A percentile compares a stretch with the other conserved stretches of the same genome.
Evolutionary conservation across 2,888 invertebrate genomes (phyloP).

Genomic region (Chrysomela aeneicollis): DNA sequence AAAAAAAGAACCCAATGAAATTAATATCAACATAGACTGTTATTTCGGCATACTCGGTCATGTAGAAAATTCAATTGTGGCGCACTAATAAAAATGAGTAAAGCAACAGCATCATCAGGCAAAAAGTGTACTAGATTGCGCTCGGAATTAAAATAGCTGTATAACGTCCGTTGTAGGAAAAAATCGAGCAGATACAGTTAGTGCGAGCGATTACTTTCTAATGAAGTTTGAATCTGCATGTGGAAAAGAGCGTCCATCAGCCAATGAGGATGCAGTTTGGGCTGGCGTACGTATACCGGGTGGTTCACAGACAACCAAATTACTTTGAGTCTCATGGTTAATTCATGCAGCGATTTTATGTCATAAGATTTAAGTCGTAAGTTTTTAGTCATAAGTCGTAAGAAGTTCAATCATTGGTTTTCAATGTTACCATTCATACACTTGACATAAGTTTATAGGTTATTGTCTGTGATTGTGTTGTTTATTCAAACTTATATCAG

Average conservation of each 20-base stretch:
- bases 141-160: constrained; percentile 51
- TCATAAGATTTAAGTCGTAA: too few species aligned
- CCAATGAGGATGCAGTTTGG: constrained; percentile 39
- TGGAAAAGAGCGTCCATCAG: constrained; percentile 41
- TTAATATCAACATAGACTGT: too few species aligned
- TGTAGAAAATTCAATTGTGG: constrained; percentile 21
- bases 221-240: constrained; percentile 53
- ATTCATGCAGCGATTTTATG: background rate
- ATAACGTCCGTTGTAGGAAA: constrained; percentile 41
- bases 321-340: too few species aligned
- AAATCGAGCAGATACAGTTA: constrained; percentile 49
- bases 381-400: too few species aligned
- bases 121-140: constrained; percentile 51
- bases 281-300: constrained; percentile 8
- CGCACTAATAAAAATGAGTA: constrained; percentile 31
- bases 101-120: constrained; percentile 24
- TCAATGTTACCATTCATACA: too few species aligned
- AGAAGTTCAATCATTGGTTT: too few species aligned
- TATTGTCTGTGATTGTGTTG: too few species aligned
- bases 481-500: too few species aligned
- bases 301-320: too few species aligned
- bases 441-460: too few species aligned
- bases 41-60: background rate
- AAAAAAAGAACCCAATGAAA: too few species aligned
- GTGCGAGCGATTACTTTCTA: constrained; percentile 52